phyloP scores from a whole-genome alignment of 2,113 vertebrate genomes.

The Syngnathus floridae region DNA sequence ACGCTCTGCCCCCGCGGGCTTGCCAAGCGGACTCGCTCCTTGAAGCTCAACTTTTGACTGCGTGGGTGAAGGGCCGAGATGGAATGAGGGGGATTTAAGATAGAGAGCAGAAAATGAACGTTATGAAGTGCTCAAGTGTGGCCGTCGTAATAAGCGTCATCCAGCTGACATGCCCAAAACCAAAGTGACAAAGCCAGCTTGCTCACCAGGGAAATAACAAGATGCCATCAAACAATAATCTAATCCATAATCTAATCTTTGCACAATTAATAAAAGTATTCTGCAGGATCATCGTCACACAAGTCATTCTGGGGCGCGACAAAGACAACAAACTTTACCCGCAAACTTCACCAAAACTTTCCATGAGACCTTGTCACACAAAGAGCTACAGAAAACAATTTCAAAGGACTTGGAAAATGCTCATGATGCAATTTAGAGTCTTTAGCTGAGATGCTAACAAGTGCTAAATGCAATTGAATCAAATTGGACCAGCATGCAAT shows the following conservation, averaged over 20 bases:
- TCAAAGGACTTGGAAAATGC: background rate
- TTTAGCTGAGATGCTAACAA: background rate
- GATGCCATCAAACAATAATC: slow-evolving; percentile 2
- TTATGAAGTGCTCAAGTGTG: slow-evolving; percentile 44
- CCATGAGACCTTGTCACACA: background rate
- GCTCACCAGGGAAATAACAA: slow-evolving; percentile 17
- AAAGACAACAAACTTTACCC: background rate
- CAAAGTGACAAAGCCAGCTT: slow-evolving; percentile 24
- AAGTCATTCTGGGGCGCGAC: background rate
- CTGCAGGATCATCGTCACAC: background rate
- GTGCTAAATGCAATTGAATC: background rate
- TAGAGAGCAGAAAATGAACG: slow-evolving; percentile 22
- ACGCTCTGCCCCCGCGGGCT: slow-evolving; percentile 94
- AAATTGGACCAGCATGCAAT: slow-evolving; percentile 55
- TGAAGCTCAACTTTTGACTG: slow-evolving; percentile 98
- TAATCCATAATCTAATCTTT: background rate
- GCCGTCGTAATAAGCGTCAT: slow-evolving; percentile 38
- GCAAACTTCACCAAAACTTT: background rate
- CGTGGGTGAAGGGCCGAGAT: slow-evolving; percentile 18
- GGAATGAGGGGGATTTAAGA: background rate
- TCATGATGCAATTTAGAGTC: background rate
- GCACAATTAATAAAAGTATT: background rate
- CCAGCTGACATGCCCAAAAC: slow-evolving; percentile 44
- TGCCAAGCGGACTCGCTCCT: slow-evolving; percentile 95
- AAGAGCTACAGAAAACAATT: background rate